phyloP scores from a whole-genome alignment of 2,113 vertebrate species.

The Sorex fumeus region DNA sequence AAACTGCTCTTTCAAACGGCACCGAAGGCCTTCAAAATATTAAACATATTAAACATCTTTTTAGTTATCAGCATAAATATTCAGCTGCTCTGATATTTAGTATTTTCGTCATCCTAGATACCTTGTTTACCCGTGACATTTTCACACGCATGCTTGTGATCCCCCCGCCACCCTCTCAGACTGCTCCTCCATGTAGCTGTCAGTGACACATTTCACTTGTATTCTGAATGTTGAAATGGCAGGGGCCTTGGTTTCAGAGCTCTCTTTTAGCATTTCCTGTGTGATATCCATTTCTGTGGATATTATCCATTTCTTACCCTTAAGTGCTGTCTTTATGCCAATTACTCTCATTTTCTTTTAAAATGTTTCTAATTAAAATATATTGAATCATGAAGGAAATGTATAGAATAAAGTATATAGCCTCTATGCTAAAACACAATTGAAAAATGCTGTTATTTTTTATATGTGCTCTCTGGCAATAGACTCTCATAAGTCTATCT shows the following conservation, averaged over 20 bases:
- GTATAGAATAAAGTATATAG: no score
- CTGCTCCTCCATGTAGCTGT: neutral
- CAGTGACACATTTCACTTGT: neutral
- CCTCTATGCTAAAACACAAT: no score
- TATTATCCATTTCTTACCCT: neutral
- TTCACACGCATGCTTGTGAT: no score
- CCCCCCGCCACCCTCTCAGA: neutral
- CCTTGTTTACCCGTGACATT: no score
- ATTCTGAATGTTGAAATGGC: neutral
- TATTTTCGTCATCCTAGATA: neutral
- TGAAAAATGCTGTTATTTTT: no score
- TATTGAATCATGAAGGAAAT: no score
- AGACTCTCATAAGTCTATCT: neutral
- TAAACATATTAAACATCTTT: no score
- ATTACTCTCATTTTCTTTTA: no score
- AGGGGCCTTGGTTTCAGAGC: neutral
- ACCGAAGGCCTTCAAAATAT: no score
- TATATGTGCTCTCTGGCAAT: no score
- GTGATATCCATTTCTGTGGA: neutral
- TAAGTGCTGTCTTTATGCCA: neutral
- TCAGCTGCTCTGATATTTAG: neutral
- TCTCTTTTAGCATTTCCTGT: neutral
- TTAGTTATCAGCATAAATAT: neutral
- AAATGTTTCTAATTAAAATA: no score
- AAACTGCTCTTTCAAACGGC: no score